These are phyloP conservation scores for Drosophila ambigua DNA, from an alignment of 1,140 invertebrate genomes.

Conservation along the genomic window DNA sequence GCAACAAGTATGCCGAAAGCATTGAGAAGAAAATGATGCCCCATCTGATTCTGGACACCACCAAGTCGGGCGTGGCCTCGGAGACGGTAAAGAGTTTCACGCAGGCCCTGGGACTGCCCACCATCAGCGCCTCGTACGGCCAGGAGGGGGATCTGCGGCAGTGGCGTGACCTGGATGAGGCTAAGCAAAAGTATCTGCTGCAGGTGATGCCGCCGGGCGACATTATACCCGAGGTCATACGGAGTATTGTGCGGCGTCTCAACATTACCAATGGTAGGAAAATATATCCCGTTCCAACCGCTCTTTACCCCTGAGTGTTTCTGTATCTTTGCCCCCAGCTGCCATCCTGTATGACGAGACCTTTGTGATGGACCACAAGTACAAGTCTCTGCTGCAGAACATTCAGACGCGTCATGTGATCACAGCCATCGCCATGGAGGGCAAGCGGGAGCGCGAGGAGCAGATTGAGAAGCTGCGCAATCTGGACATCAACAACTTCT, in stretches of 20 bases:
- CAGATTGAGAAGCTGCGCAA: conserved; percentile 90
- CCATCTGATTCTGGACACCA: conserved; percentile 92
- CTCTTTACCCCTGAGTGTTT: background rate
- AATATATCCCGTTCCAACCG: background rate
- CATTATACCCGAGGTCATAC: conserved; percentile 91
- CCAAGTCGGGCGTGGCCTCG: conserved; percentile 89
- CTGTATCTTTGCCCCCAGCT: conserved; percentile 71
- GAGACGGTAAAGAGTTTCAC: conserved; percentile 93
- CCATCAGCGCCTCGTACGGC: conserved; percentile 92
- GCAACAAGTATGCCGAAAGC: conserved; percentile 88
- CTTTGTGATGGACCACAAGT: conserved; percentile 96
- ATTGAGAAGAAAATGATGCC: conserved; percentile 87
- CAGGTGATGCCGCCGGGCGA: conserved; percentile 93
- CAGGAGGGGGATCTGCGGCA: conserved; percentile 91
- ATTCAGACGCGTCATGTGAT: conserved; percentile 94
- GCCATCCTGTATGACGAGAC: conserved; percentile 94
- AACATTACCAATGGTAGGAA: conserved; percentile 91
- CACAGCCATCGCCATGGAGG: conserved; percentile 86
- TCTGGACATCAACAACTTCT: conserved; percentile 94
- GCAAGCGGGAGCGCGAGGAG: conserved; percentile 85
- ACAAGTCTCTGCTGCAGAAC: conserved; percentile 94
- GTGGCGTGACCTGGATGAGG: conserved; percentile 89
- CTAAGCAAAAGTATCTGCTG: conserved; percentile 89
- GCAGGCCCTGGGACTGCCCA: conserved; percentile 90
- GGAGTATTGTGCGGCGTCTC: conserved; percentile 91